A percentile compares a stretch with the other conserved stretches of the same genome.
Conservation (phyloP, 2,797 vertebrate genomes). For the Microctenopoma steveboyesi region DNA sequence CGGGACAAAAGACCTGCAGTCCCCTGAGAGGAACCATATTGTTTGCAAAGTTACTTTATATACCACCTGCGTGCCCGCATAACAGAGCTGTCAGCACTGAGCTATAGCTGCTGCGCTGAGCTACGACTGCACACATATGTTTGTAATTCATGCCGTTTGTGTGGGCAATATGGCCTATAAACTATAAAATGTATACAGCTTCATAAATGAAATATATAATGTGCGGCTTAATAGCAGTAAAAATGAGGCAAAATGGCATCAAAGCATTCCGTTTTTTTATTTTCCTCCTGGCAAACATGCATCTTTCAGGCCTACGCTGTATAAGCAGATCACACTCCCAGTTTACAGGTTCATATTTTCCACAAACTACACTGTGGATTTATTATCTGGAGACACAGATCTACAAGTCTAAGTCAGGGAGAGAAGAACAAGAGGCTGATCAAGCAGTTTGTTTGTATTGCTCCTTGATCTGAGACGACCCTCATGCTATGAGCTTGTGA, state of each 20-base stretch:
- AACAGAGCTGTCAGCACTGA: constrained; percentile 35
- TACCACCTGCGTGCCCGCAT: constrained; percentile 34
- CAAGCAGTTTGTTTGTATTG: constrained; percentile 2
- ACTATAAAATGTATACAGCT: constrained; percentile 24
- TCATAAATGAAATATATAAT: constrained; percentile 28
- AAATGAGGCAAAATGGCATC: constrained; percentile 38
- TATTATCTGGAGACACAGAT: constrained; percentile 24
- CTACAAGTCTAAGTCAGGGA: not conserved
- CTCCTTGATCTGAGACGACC: not conserved
- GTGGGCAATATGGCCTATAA: constrained; percentile 1
- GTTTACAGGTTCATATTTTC: constrained; percentile 33
- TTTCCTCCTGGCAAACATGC: constrained; percentile 26
- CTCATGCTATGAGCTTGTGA: not conserved
- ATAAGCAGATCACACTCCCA: constrained; percentile 19
- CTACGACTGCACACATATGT: constrained; percentile 23
- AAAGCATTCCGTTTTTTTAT: constrained; percentile 30
- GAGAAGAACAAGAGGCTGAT: not conserved
- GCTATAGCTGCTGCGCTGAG: constrained; percentile 17
- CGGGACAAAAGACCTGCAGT: constrained; percentile 11
- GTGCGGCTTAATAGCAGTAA: constrained; percentile 42
- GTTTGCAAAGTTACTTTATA: constrained; percentile 36
- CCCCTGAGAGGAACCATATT: constrained; percentile 46
- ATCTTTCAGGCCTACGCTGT: constrained; percentile 16
- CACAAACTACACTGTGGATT: constrained; percentile 34
- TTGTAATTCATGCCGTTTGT: constrained; percentile 34